Conservation (phyloP, 2,888 invertebrate species). For the Hoplodrina ambigua region DNA sequence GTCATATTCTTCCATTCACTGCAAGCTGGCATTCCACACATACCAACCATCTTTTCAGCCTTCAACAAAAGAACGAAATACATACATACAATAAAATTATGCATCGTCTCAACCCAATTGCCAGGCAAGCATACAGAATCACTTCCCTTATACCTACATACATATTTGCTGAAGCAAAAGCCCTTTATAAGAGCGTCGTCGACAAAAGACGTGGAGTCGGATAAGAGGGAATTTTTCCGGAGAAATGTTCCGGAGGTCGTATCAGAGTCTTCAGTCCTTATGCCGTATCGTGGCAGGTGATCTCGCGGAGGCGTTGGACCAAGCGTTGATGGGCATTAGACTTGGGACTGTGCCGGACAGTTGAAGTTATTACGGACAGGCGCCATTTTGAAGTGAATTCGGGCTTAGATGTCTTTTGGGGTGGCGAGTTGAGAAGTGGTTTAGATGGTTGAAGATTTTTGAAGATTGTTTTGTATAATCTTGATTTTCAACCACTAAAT, state of each 20-base stretch:
- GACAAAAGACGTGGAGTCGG: slow-evolving; percentile 51
- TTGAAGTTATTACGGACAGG: slow-evolving; percentile 11
- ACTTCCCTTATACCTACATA: slow-evolving; percentile 37
- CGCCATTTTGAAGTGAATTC: slow-evolving; percentile 38
- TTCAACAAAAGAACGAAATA: slow-evolving; percentile 23
- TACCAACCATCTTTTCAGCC: background rate
- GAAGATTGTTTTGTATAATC: no score
- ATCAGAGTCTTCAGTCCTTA: slow-evolving; percentile 19
- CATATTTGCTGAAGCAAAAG: slow-evolving; percentile 31
- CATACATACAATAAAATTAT: slow-evolving; percentile 49
- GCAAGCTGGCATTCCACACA: slow-evolving; percentile 6
- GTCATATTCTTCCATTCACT: background rate
- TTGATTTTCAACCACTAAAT: no score
- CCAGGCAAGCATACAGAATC: slow-evolving; percentile 46
- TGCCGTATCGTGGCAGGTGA: slow-evolving; percentile 49
- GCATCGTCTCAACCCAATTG: slow-evolving; percentile 41
- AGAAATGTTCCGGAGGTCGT: slow-evolving; percentile 27
- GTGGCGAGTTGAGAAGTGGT: background rate
- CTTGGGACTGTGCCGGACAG: slow-evolving; percentile 17
- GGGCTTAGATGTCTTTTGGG: slow-evolving; percentile 6
- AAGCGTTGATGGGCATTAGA: slow-evolving; percentile 34
- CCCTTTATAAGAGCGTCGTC: slow-evolving; percentile 46
- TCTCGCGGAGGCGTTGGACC: slow-evolving; percentile 48
- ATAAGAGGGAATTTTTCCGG: slow-evolving; percentile 44
- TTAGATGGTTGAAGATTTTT: background rate